Conservation (phyloP, 2,113 vertebrate species). For the Vidua macroura region DNA sequence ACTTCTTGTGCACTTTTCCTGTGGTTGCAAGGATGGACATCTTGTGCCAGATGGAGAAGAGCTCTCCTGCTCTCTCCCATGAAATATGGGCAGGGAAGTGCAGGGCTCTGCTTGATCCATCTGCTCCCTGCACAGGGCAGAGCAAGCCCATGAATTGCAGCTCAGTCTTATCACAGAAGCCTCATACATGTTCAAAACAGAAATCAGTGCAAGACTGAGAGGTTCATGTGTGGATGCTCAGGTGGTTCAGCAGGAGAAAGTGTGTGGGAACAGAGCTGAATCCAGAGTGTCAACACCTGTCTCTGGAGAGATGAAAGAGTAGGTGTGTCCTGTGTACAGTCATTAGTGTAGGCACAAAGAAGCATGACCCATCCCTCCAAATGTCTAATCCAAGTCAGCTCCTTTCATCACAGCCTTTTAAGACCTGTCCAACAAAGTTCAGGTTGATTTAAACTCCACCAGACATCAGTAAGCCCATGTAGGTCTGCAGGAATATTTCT, state of each 20-base stretch:
- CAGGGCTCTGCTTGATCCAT: neutral
- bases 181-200: neutral
- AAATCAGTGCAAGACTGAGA: neutral
- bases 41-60: neutral
- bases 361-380: neutral
- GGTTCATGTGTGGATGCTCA: neutral
- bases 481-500: neutral
- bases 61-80: neutral
- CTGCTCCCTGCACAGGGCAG: neutral
- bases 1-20: neutral
- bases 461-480: neutral
- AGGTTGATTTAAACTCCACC: neutral
- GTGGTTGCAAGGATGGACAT: neutral
- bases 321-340: neutral
- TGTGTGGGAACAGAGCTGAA: neutral
- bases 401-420: neutral
- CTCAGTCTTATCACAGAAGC: neutral
- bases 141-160: neutral
- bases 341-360: neutral
- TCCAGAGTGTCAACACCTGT: neutral
- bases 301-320: neutral
- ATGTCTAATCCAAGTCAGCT: neutral
- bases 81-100: rapidly evolving
- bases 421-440: neutral
- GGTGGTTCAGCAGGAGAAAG: neutral